Percentiles rank a stretch among this genome's conserved stretches.
These are phyloP conservation scores for Gambusia holbrooki DNA, from an alignment of 2,113 vertebrate genomes.

Conservation along the genomic window DNA sequence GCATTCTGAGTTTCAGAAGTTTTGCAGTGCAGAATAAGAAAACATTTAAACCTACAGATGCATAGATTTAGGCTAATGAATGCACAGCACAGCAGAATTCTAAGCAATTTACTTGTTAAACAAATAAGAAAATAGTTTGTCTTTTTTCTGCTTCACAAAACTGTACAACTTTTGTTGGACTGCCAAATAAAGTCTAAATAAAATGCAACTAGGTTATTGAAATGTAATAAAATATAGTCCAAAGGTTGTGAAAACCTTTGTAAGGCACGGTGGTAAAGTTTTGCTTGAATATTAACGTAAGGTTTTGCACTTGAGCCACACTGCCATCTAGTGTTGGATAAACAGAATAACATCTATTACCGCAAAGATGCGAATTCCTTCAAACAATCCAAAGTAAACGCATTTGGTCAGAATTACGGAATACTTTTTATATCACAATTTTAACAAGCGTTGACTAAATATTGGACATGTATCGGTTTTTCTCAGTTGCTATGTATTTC, in stretches of 20 bases:
- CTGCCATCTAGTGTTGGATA: constrained; percentile 53
- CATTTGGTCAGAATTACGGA: not conserved
- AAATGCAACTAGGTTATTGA: not conserved
- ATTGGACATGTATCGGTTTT: not conserved
- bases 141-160: not conserved
- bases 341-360: constrained; percentile 19
- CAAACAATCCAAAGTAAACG: not conserved
- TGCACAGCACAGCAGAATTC: not conserved
- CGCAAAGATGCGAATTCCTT: not conserved
- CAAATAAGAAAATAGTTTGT: not conserved
- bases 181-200: not conserved
- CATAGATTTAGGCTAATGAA: not conserved
- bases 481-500: not conserved
- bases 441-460: not conserved
- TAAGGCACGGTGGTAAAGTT: too few species aligned
- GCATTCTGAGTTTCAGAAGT: not conserved
- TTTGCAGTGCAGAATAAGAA: not conserved
- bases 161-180: not conserved
- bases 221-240: not conserved
- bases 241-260: too few species aligned
- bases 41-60: not conserved
- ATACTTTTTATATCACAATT: not conserved
- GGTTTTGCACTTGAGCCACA: constrained; percentile 3
- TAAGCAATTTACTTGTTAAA: not conserved
- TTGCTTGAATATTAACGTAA: not conserved